Evolutionary conservation across 2,888 invertebrate species (phyloP).

Genomic region (Tromatobia lineatoria): DNA sequence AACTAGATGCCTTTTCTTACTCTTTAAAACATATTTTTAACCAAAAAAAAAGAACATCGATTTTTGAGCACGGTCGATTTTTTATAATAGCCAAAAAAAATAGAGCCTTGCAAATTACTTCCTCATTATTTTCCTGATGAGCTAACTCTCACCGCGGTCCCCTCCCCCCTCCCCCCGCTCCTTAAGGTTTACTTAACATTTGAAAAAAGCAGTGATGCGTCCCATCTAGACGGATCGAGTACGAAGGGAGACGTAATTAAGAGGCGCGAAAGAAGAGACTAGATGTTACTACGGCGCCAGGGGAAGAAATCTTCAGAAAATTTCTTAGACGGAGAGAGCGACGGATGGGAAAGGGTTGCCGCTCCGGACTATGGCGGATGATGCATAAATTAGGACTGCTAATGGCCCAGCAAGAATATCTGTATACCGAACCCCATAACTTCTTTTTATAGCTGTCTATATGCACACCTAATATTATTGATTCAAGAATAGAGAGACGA

Average conservation of each 20-base stretch:
- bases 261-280: constrained; percentile 45
- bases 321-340: constrained; percentile 81
- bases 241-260: constrained; percentile 58
- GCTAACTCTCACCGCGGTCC: no score
- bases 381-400: constrained; percentile 84
- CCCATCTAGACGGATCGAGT: constrained; percentile 36
- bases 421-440: constrained; percentile 44
- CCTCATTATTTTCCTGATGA: no score
- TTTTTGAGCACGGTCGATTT: no score
- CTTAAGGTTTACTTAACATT: constrained; percentile 65
- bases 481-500: neutral
- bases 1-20: no score
- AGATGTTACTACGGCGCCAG: constrained; percentile 21
- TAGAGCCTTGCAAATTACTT: no score
- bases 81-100: no score
- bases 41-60: no score
- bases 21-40: no score
- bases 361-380: constrained; percentile 74
- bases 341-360: constrained; percentile 82
- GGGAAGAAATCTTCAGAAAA: constrained; percentile 81
- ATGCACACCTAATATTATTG: constrained; percentile 29
- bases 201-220: constrained; percentile 21
- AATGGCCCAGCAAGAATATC: constrained; percentile 77
- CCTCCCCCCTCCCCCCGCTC: no score
- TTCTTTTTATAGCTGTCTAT: constrained; percentile 8